These are phyloP conservation scores for Darevskia mixta DNA, from an alignment of 2,797 vertebrate genomes.

Conservation along the genomic window DNA sequence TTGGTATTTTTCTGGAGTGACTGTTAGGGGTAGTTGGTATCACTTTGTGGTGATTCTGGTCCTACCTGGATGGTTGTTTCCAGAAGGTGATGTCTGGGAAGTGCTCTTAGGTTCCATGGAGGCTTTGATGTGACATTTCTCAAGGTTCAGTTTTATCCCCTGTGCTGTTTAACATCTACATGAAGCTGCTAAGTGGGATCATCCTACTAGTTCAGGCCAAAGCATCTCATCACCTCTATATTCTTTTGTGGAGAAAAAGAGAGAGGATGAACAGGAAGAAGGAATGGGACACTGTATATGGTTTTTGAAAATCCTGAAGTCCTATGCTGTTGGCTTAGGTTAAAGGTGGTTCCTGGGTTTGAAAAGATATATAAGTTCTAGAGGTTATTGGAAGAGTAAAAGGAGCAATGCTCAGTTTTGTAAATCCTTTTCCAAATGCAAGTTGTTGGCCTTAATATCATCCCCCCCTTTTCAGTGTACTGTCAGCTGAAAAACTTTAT, in stretches of 20 bases:
- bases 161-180: too few relatives aligned
- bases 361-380: neutral
- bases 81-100: too few relatives aligned
- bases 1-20: too few relatives aligned
- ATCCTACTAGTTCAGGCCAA: neutral
- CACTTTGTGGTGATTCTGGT: too few relatives aligned
- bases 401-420: neutral
- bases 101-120: too few relatives aligned
- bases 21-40: too few relatives aligned
- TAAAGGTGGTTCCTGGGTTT: neutral
- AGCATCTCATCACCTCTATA: neutral
- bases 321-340: neutral
- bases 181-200: too few relatives aligned
- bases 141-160: too few relatives aligned
- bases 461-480: slow-evolving; percentile 22
- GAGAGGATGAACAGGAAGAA: neutral
- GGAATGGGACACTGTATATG: neutral
- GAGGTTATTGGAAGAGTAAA: neutral
- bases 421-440: slow-evolving; percentile 2
- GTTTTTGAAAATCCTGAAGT: neutral
- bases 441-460: neutral
- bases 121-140: too few relatives aligned
- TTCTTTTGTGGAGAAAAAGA: neutral
- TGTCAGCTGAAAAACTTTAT: neutral
- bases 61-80: too few relatives aligned